Conservation (phyloP, 2,113 vertebrate species). For the Merops nubicus region DNA sequence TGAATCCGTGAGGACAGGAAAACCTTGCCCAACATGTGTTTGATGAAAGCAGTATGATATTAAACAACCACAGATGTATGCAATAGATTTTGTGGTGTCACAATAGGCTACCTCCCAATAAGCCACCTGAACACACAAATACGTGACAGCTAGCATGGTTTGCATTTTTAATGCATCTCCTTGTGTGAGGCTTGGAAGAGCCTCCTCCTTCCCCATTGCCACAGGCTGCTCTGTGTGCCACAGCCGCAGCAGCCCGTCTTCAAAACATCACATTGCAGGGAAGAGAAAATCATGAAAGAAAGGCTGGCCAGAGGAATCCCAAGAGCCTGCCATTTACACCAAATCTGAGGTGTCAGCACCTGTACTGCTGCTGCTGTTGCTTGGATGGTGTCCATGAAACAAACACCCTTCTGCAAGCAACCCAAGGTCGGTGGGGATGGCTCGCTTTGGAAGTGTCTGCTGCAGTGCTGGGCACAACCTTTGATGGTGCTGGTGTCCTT, state of each 20-base stretch:
- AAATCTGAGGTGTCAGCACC: background rate
- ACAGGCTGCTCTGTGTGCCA: background rate
- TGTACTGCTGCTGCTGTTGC: background rate
- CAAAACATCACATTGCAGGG: fast-evolving
- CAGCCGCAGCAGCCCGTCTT: background rate
- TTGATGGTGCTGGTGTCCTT: background rate
- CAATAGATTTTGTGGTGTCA: background rate
- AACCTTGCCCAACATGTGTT: fast-evolving
- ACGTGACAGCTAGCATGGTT: background rate
- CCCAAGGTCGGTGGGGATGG: fast-evolving
- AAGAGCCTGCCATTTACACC: background rate
- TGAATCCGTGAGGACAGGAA: background rate
- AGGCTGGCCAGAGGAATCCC: background rate
- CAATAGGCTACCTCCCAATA: background rate
- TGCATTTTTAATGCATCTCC: constrained; percentile 3
- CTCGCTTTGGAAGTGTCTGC: background rate
- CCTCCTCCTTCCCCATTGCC: background rate
- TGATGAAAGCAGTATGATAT: background rate
- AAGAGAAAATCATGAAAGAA: background rate
- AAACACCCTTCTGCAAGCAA: background rate
- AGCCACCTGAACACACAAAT: background rate
- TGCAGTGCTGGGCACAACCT: background rate
- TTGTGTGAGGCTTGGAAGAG: background rate
- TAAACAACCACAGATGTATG: background rate
- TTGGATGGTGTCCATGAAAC: background rate